phyloP scores from a whole-genome alignment of 2,888 invertebrate genomes.

The Ectobius pallidus region DNA sequence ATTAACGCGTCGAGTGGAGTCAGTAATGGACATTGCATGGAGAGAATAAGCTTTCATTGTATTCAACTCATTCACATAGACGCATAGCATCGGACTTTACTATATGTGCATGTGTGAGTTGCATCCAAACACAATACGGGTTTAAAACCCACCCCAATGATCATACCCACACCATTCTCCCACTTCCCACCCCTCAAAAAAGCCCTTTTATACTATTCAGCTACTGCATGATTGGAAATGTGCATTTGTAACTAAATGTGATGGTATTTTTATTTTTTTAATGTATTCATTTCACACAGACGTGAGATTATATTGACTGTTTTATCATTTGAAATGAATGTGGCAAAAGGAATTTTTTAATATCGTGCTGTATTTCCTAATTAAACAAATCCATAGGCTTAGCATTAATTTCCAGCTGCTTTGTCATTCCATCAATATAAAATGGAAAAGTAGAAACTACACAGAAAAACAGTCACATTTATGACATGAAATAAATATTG shows the following conservation, averaged over 20 bases:
- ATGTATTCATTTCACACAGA: no score
- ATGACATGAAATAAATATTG: no score
- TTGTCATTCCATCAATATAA: background rate
- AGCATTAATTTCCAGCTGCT: background rate
- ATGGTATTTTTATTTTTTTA: no score
- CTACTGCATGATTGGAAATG: conserved; percentile 4
- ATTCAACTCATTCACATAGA: background rate
- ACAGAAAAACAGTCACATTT: no score
- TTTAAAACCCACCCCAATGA: background rate
- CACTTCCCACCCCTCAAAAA: background rate
- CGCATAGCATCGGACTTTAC: background rate
- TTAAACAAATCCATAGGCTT: conserved; percentile 4
- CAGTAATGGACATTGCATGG: conserved; percentile 10
- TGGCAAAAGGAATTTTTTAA: background rate
- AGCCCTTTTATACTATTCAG: background rate
- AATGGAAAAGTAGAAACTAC: background rate
- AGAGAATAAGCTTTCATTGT: conserved; percentile 14
- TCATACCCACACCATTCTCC: background rate
- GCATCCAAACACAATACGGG: background rate
- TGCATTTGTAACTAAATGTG: background rate
- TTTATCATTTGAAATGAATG: background rate
- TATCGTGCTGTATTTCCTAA: background rate
- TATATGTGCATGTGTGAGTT: background rate
- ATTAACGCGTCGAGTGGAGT: conserved; percentile 4
- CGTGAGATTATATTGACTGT: background rate